Conservation (phyloP, 2,797 vertebrate species). For the Triplophysa yarkandensis region DNA sequence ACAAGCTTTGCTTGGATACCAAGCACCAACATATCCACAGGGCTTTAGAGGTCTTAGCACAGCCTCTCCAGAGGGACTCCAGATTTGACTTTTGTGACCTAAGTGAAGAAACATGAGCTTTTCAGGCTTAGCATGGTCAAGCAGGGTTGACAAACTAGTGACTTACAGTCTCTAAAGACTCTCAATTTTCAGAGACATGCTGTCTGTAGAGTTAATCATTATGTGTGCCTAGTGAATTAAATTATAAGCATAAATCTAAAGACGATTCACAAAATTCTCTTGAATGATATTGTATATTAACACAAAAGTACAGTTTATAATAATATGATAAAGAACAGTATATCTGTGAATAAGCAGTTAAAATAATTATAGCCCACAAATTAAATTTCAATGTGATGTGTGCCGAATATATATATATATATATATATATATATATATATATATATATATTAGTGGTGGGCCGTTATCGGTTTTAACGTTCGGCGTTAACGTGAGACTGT, state of each 20-base stretch:
- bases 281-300: neutral
- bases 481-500: too few relatives aligned
- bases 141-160: neutral
- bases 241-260: neutral
- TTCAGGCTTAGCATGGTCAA: neutral
- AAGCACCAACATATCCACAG: slow-evolving; percentile 25
- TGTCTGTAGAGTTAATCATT: neutral
- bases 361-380: neutral
- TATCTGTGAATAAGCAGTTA: neutral
- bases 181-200: neutral
- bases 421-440: too few relatives aligned
- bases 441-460: too few relatives aligned
- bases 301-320: neutral
- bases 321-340: neutral
- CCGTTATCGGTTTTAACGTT: too few relatives aligned
- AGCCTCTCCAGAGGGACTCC: slow-evolving; percentile 1
- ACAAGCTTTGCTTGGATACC: slow-evolving; percentile 31
- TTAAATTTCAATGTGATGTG: neutral
- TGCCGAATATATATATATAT: too few relatives aligned
- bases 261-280: neutral
- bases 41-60: slow-evolving; percentile 30
- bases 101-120: slow-evolving; percentile 5
- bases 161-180: neutral
- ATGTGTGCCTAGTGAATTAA: neutral
- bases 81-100: slow-evolving; percentile 18